A percentile compares a stretch with the other conserved stretches of the same genome.
These are phyloP conservation scores for Saturnia japonica DNA, from an alignment of 2,888 invertebrate genomes.

Conservation along the genomic window DNA sequence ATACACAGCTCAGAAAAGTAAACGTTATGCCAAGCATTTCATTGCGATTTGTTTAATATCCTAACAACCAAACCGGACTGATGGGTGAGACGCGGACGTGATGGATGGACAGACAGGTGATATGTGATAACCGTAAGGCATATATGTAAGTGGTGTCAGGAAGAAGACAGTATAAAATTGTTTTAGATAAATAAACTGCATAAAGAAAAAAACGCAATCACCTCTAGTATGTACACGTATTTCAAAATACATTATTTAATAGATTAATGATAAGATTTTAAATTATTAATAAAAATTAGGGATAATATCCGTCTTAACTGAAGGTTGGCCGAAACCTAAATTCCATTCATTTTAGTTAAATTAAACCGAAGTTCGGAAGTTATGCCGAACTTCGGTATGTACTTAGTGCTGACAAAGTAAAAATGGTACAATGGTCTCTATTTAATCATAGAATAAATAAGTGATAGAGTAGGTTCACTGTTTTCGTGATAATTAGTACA, in stretches of 20 bases:
- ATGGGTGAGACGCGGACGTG: not conserved
- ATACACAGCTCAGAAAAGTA: slow-evolving; percentile 1
- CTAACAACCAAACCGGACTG: not conserved
- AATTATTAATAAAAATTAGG: too few relatives aligned
- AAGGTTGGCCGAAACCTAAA: too few relatives aligned
- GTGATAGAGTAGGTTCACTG: too few relatives aligned
- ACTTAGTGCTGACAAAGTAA: too few relatives aligned
- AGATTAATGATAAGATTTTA: too few relatives aligned
- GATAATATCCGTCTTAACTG: too few relatives aligned
- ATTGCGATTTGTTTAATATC: not conserved
- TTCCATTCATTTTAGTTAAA: too few relatives aligned
- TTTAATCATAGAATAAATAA: too few relatives aligned
- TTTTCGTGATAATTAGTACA: too few relatives aligned
- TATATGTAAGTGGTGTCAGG: not conserved
- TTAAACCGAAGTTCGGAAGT: too few relatives aligned
- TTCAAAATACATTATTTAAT: not conserved
- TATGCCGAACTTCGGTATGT: too few relatives aligned
- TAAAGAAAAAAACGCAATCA: not conserved
- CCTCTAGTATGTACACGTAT: not conserved
- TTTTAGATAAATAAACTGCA: not conserved
- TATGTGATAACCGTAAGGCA: not conserved
- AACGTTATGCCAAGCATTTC: not conserved
- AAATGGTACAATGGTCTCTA: too few relatives aligned
- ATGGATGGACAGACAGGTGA: not conserved
- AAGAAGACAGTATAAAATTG: not conserved